These are phyloP conservation scores for Phytoseiulus persimilis DNA, from an alignment of 2,888 invertebrate genomes.

Conservation along the genomic window DNA sequence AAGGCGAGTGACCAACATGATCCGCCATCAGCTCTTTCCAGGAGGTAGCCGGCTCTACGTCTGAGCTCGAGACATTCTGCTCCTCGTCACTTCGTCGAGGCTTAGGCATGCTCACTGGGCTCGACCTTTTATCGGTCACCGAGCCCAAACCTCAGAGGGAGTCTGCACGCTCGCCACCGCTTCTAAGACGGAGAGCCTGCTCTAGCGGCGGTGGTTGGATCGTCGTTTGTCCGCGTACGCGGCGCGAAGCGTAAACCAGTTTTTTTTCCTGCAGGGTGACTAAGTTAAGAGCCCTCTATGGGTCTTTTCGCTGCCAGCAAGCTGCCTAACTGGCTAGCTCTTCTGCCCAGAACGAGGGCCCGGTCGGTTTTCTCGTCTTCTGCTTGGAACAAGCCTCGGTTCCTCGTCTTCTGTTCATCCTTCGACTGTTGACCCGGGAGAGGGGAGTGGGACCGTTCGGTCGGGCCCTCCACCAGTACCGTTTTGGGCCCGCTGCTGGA, in stretches of 20 bases:
- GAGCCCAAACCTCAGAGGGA: not conserved
- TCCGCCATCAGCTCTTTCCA: too few species aligned
- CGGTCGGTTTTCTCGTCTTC: not conserved
- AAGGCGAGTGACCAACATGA: too few species aligned
- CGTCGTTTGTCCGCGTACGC: not conserved
- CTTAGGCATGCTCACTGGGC: too few species aligned
- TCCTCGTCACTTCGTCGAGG: too few species aligned
- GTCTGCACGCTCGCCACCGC: not conserved
- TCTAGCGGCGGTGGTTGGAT: not conserved
- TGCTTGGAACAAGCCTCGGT: not conserved
- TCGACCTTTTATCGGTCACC: not conserved
- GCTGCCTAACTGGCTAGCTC: not conserved
- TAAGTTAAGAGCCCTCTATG: not conserved
- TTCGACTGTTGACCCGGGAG: slow-evolving; percentile 38
- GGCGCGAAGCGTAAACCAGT: not conserved
- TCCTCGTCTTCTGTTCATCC: not conserved
- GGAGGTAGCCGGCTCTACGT: too few species aligned
- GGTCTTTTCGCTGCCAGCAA: not conserved
- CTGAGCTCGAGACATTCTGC: too few species aligned
- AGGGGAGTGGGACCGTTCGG: not conserved
- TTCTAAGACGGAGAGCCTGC: not conserved
- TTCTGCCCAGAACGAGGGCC: not conserved
- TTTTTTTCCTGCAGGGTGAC: not conserved
- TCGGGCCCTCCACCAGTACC: slow-evolving; percentile 20
- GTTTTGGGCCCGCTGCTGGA: not conserved